A percentile compares a stretch with the other conserved stretches of the same genome.
These are phyloP conservation scores for Dromococcyx pavoninus DNA, from an alignment of 2,797 vertebrate species.

Conservation along the genomic window DNA sequence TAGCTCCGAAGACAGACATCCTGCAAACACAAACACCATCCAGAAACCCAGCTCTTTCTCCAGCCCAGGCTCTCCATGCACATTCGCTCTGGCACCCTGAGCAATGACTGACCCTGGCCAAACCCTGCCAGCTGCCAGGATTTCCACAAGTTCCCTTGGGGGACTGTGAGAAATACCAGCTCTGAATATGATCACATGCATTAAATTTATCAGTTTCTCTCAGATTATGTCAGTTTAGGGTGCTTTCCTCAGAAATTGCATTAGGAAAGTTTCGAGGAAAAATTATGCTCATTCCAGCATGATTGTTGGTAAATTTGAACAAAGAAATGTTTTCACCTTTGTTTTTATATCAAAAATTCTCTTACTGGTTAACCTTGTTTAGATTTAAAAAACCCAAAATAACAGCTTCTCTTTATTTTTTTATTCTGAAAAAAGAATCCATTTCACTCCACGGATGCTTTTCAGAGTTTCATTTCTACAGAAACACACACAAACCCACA, in stretches of 20 bases:
- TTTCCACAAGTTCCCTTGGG: neutral
- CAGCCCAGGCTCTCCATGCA: neutral
- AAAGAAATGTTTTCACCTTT: neutral
- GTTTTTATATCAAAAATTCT: neutral
- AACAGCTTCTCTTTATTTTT: neutral
- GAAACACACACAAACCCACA: neutral
- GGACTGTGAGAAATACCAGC: neutral
- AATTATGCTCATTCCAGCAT: neutral
- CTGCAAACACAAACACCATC: neutral
- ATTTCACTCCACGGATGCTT: rapidly evolving
- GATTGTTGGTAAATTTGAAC: neutral
- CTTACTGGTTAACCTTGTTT: neutral
- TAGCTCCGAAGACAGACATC: neutral
- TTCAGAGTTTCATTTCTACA: neutral
- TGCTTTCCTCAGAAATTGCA: neutral
- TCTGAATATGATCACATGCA: neutral
- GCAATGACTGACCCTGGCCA: neutral
- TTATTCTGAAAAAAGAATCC: no score
- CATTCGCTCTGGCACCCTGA: neutral
- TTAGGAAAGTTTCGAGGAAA: neutral
- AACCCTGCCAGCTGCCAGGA: neutral
- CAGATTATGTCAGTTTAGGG: neutral
- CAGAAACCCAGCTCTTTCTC: neutral
- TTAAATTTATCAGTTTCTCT: neutral
- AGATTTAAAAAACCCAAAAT: neutral